Evolutionary conservation across 2,797 vertebrate genomes (phyloP).

Genomic region (Apogon talboti): DNA sequence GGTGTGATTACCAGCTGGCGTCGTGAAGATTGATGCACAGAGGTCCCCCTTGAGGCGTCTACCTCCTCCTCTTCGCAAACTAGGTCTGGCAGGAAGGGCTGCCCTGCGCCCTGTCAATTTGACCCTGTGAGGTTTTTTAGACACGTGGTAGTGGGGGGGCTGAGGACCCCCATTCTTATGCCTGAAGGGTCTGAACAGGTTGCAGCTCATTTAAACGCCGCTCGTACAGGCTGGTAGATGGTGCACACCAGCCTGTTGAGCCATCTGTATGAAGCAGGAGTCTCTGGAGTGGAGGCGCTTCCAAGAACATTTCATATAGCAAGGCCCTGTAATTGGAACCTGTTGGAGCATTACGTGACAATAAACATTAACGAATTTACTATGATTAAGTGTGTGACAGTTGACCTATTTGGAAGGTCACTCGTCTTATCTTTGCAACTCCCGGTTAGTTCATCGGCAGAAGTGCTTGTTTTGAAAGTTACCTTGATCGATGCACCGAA

Average conservation of each 20-base stretch:
- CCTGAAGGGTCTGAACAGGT: conserved; percentile 71
- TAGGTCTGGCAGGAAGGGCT: conserved; percentile 72
- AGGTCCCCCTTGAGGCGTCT: conserved; percentile 59
- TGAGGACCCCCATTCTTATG: conserved; percentile 43
- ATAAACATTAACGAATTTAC: conserved; percentile 23
- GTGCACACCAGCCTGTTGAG: conserved; percentile 51
- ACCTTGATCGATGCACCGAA: neutral
- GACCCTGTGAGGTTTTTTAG: conserved; percentile 69
- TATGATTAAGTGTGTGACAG: conserved; percentile 12
- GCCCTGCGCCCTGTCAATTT: conserved; percentile 61
- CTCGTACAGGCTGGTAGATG: conserved; percentile 46
- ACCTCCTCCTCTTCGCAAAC: conserved; percentile 64
- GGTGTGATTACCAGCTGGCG: conserved; percentile 80
- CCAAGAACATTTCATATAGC: conserved; percentile 25
- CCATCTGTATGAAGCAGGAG: conserved; percentile 32
- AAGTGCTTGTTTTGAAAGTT: conserved; percentile 1
- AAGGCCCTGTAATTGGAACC: conserved; percentile 18
- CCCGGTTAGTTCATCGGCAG: conserved; percentile 8
- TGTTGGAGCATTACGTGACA: conserved; percentile 4
- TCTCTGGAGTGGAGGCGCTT: neutral
- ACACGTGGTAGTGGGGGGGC: conserved; percentile 27
- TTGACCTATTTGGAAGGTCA: conserved; percentile 15
- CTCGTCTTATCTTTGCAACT: conserved; percentile 14
- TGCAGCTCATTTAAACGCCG: conserved; percentile 67
- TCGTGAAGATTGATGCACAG: conserved; percentile 67